Evolutionary conservation across 2,888 invertebrate genomes (phyloP).

Genomic region (Sceliomorpha sp.): DNA sequence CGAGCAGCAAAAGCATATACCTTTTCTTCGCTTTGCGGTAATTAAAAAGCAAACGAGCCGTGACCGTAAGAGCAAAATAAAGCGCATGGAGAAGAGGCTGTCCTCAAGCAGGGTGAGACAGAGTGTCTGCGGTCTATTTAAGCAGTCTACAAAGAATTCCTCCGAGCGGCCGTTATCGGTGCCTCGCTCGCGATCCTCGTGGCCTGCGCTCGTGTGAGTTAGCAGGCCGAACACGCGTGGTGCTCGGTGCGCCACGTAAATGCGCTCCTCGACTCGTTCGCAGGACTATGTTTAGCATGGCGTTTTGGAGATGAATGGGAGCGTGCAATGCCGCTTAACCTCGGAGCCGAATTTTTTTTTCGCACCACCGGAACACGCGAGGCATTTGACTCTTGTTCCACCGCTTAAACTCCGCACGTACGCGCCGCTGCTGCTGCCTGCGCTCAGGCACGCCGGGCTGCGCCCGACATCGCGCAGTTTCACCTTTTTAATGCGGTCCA

Average conservation of each 20-base stretch:
- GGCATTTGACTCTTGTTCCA: conserved; percentile 57
- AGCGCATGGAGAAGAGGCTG: background rate
- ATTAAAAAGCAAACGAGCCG: conserved; percentile 40
- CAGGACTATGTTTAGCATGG: conserved; percentile 69
- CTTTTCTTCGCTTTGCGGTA: conserved; percentile 31
- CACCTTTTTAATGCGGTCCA: conserved; percentile 33
- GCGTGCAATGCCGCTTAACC: conserved; percentile 53
- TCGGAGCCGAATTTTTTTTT: conserved; percentile 58
- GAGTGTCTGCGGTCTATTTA: conserved; percentile 52
- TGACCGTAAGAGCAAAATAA: conserved; percentile 13
- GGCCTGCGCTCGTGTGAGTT: conserved; percentile 11
- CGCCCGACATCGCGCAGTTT: conserved; percentile 12
- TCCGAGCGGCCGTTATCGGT: conserved; percentile 45
- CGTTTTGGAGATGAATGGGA: conserved; percentile 71
- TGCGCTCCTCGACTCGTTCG: conserved; percentile 57
- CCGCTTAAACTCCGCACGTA: conserved; percentile 26
- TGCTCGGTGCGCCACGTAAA: conserved; percentile 58
- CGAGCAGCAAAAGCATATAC: background rate
- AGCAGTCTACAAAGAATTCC: conserved; percentile 47
- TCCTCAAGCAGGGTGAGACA: conserved; percentile 32
- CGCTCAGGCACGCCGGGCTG: conserved; percentile 14
- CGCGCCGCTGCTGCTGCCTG: too few species aligned
- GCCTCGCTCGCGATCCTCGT: conserved; percentile 26
- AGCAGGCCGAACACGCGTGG: conserved; percentile 25
- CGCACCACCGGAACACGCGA: conserved; percentile 59